A percentile compares a stretch with the other conserved stretches of the same genome.
phyloP scores from a whole-genome alignment of 2,797 vertebrate genomes.

The Spinus pinus region DNA sequence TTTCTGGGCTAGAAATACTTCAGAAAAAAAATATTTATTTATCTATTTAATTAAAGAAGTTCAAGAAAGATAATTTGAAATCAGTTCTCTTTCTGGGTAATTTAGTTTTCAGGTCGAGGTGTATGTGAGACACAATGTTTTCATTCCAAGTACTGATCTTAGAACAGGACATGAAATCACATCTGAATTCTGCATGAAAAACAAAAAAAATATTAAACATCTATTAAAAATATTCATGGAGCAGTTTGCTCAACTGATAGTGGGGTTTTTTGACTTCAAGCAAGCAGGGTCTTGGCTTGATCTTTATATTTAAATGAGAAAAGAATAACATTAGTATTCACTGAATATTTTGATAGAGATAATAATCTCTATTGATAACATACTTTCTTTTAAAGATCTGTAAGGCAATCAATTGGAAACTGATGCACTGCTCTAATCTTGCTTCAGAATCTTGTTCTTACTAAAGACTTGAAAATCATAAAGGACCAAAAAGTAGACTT shows the following conservation, averaged over 20 bases:
- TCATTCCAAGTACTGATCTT: background rate
- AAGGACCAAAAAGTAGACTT: background rate
- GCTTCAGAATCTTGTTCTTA: conserved; percentile 26
- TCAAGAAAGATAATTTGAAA: background rate
- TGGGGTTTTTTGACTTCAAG: background rate
- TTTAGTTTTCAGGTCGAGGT: background rate
- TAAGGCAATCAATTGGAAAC: conserved; percentile 52
- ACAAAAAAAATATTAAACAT: background rate
- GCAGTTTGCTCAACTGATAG: background rate
- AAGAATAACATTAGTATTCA: conserved; percentile 49
- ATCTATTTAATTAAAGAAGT: background rate
- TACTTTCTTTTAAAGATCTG: conserved; percentile 39
- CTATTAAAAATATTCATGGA: background rate
- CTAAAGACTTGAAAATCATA: conserved; percentile 4
- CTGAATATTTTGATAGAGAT: conserved; percentile 56
- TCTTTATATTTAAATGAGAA: conserved; percentile 51
- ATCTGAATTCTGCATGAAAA: background rate
- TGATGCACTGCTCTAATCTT: conserved; percentile 24
- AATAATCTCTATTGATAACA: conserved; percentile 53
- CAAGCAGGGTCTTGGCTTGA: conserved; percentile 33
- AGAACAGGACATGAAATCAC: background rate
- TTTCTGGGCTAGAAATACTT: background rate
- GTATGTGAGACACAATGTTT: background rate
- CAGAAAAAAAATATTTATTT: background rate
- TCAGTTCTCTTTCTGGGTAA: background rate